Percentiles rank a stretch among this genome's conserved stretches.
Evolutionary conservation across 1,140 invertebrate species (phyloP).

Genomic region (Tetramorium alpestre): DNA sequence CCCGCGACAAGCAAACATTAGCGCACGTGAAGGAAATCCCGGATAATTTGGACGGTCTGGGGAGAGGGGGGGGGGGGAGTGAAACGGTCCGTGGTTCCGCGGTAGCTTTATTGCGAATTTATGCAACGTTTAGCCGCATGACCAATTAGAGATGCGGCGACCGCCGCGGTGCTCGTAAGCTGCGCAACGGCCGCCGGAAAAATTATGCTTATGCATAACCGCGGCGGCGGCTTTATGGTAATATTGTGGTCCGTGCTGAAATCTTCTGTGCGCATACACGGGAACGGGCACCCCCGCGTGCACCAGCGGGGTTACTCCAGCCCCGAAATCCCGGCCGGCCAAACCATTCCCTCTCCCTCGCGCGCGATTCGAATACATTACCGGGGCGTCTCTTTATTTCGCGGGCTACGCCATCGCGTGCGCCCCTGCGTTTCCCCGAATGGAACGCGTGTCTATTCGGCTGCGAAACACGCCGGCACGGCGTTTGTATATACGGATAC

Average conservation of each 20-base stretch:
- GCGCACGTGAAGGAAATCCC: constrained; percentile 73
- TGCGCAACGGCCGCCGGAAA: constrained; percentile 78
- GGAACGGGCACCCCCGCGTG: constrained; percentile 20
- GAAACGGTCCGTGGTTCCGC: constrained; percentile 64
- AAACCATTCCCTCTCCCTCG: constrained; percentile 26
- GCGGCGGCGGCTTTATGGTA: constrained; percentile 82
- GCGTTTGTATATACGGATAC: background rate
- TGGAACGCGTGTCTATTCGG: constrained; percentile 45
- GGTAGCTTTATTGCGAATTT: constrained; percentile 84
- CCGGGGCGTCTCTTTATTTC: constrained; percentile 79
- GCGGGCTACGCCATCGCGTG: constrained; percentile 47
- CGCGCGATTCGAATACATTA: constrained; percentile 81
- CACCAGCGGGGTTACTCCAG: background rate
- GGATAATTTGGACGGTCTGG: constrained; percentile 74
- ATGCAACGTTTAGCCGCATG: constrained; percentile 83
- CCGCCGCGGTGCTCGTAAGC: constrained; percentile 74
- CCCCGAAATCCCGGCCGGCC: constrained; percentile 44
- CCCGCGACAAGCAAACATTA: constrained; percentile 64
- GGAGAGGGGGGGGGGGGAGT: background rate
- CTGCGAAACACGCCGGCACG: background rate
- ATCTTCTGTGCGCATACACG: constrained; percentile 82
- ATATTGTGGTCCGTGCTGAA: constrained; percentile 83
- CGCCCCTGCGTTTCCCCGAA: background rate
- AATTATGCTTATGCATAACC: constrained; percentile 85
- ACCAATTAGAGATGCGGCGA: constrained; percentile 82